Percentiles rank a stretch among this genome's conserved stretches.
phyloP scores from a whole-genome alignment of 2,888 invertebrate genomes.

The Pachycephus smyrnensis region DNA sequence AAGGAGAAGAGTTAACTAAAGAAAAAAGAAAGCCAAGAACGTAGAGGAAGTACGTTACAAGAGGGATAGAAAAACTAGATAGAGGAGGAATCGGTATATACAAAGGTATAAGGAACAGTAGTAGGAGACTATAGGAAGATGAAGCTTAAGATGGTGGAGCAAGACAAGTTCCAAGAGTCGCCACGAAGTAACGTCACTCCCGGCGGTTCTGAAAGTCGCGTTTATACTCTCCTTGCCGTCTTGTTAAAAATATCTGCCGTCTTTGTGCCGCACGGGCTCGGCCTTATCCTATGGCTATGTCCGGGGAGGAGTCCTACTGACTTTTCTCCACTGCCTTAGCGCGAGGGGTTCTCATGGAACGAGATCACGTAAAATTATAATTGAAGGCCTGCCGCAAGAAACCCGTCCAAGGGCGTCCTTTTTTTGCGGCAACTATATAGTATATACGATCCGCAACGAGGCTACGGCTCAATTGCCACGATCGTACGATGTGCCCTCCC shows the following conservation, averaged over 20 bases:
- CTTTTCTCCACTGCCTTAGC: constrained; percentile 5
- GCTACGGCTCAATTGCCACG: neutral
- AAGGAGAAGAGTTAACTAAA: neutral
- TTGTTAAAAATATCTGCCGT: constrained; percentile 46
- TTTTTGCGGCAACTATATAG: neutral
- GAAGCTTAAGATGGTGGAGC: constrained; percentile 22
- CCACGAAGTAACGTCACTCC: constrained; percentile 28
- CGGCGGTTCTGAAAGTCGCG: constrained; percentile 38
- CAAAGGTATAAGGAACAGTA: constrained; percentile 18
- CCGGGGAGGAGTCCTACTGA: constrained; percentile 20
- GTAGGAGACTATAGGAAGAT: constrained; percentile 26
- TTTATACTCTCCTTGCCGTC: constrained; percentile 32
- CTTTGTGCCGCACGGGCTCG: constrained; percentile 13
- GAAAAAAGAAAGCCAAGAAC: neutral
- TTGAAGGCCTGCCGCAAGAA: constrained; percentile 5
- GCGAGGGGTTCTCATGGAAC: constrained; percentile 18
- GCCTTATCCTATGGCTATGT: constrained; percentile 17
- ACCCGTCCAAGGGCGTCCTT: neutral
- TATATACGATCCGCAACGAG: neutral
- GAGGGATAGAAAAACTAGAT: constrained; percentile 18
- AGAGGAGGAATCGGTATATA: neutral
- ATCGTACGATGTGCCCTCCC: neutral
- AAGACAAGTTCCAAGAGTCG: constrained; percentile 29
- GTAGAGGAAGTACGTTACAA: neutral
- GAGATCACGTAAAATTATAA: constrained; percentile 20